Evolutionary conservation across 2,113 vertebrate genomes (phyloP).

Genomic region (Apteryx mantelli): DNA sequence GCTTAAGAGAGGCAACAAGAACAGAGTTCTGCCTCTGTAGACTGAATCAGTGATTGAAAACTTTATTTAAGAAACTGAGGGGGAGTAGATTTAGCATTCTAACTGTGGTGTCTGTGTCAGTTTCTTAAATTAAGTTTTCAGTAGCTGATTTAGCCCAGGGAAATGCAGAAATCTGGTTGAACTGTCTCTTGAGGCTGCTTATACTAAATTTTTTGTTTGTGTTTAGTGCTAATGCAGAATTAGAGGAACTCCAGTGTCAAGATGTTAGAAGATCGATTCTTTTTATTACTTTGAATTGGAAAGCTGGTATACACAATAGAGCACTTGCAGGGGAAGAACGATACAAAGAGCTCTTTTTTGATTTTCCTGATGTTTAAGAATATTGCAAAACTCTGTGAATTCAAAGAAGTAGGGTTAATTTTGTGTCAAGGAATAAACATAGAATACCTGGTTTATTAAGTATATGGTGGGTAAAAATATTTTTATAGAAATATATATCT

Average conservation of each 20-base stretch:
- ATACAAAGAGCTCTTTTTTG: slow-evolving; percentile 30
- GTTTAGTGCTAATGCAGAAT: slow-evolving; percentile 64
- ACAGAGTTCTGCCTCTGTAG: not conserved
- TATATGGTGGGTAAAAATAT: not conserved
- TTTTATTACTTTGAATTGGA: slow-evolving; percentile 66
- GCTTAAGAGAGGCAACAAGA: slow-evolving; percentile 17
- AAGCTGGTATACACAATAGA: slow-evolving; percentile 40
- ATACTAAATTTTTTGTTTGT: slow-evolving; percentile 65
- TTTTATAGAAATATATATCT: not conserved
- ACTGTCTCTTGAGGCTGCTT: slow-evolving; percentile 18
- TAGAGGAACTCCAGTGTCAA: slow-evolving; percentile 58
- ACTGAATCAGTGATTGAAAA: slow-evolving; percentile 31
- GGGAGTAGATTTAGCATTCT: slow-evolving; percentile 41
- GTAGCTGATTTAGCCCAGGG: slow-evolving; percentile 51
- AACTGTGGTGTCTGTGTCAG: slow-evolving; percentile 22
- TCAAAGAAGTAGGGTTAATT: not conserved
- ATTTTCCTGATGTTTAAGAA: slow-evolving; percentile 20
- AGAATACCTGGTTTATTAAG: not conserved
- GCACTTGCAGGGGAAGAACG: not conserved
- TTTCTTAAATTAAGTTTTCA: slow-evolving; percentile 68
- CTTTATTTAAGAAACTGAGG: slow-evolving; percentile 32
- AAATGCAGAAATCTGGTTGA: slow-evolving; percentile 64
- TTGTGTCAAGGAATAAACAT: not conserved
- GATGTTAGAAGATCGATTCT: slow-evolving; percentile 62
- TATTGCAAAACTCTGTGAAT: not conserved